Base-by-base conservation (phyloP, 2,113 vertebrate species). In the Alectura lathami region DNA sequence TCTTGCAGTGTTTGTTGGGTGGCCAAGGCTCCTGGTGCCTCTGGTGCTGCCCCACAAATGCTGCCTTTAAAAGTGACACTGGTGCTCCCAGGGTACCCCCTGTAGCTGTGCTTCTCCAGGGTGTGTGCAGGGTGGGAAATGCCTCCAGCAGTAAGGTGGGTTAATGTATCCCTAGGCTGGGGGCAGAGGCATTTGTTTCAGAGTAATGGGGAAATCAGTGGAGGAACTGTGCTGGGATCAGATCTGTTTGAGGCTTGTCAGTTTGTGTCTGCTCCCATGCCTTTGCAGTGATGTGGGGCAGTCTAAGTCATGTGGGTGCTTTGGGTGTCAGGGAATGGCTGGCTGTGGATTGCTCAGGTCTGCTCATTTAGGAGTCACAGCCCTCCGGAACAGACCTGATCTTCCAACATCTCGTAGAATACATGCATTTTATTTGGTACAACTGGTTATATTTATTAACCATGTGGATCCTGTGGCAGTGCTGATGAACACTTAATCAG, bases 81-180 rank as follows among this genome's bases (percentile, higher is more conserved):
- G 47, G 30, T 86, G 0, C 0, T 83, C 17, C 13, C 51, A n/a
- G 13, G 36, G 36, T 11, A 6, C 4, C 5, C 1, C 3, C 13
- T 0, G 0, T 42, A 48, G n/a, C 17, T 15, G 0, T 0, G 0
- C 6, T 13, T 60, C 42, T 82, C 32, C 38, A 63, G 53, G 23
- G 1, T 18, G 9, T 5, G 21, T 66, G 30, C 0, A 2, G 17
- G 23, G 24, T 56, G 45, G 27, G 40, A 64, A 5, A 8, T 30
- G 38, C 53, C 92, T 60, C 29, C n/a, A 64, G 73, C 51, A 72
- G 14, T 3, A 2, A 42, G 24, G 17, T 62, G 86, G 47, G 45
- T 11, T 62, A 56, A 26, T 14, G 45, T 24, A 29, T 38, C 26
- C 20, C 17, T 16, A 72, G 53, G 43, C 53, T 83, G 43, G 32